Percentiles rank a stretch among this genome's conserved stretches.
Evolutionary conservation across 2,113 vertebrate species (phyloP).

Genomic region (Manacus vitellinus): DNA sequence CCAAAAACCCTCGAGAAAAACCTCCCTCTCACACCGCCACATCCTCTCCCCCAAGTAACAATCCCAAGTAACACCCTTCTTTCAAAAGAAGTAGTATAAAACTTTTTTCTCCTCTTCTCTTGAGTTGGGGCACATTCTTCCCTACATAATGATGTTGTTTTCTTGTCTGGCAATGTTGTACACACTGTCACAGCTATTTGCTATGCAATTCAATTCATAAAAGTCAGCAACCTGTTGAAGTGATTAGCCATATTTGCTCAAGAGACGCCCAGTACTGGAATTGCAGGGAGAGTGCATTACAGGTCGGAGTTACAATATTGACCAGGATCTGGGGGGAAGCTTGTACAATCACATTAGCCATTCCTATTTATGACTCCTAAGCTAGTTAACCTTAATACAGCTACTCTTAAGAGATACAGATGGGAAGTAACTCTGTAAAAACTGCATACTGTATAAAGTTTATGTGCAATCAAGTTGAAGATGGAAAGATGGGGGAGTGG

Average conservation of each 20-base stretch:
- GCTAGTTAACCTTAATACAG: neutral
- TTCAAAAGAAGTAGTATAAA: neutral
- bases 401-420: neutral
- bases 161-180: constrained; percentile 30
- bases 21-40: neutral
- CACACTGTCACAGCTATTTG: constrained; percentile 11
- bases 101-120: neutral
- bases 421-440: neutral
- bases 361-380: constrained; percentile 17
- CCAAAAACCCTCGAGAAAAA: neutral
- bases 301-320: constrained; percentile 55
- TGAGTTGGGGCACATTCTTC: neutral
- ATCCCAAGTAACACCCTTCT: neutral
- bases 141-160: constrained; percentile 4
- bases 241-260: constrained; percentile 66
- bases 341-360: neutral
- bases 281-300: constrained; percentile 56
- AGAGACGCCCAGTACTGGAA: constrained; percentile 73
- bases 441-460: neutral
- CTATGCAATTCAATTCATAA: constrained; percentile 33
- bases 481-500: neutral
- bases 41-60: neutral
- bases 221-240: constrained; percentile 65
- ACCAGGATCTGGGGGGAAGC: constrained; percentile 45
- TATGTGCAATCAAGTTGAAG: neutral